Evolutionary conservation across 2,113 vertebrate species (phyloP).

Genomic region (Emydura subglobosa): DNA sequence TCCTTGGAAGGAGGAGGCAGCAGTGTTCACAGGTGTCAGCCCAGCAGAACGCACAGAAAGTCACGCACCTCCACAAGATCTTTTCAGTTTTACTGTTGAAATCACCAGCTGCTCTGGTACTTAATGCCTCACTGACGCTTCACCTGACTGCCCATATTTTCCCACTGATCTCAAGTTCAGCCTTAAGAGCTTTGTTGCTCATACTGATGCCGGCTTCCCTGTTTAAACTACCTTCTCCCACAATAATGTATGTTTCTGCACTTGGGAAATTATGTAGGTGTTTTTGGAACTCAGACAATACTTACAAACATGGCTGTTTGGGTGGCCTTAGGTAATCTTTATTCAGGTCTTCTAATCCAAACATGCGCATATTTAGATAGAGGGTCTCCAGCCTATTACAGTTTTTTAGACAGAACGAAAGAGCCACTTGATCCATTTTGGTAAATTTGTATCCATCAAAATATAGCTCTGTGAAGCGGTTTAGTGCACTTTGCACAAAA

Average conservation of each 20-base stretch:
- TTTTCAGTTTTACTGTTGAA: no score
- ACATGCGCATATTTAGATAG: background rate
- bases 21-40: no score
- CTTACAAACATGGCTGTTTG: background rate
- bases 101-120: no score
- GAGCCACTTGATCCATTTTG: slow-evolving; percentile 42
- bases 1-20: no score
- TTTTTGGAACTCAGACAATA: background rate
- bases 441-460: background rate
- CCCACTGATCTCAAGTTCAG: background rate
- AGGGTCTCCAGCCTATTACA: slow-evolving; percentile 1
- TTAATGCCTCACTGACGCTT: no score
- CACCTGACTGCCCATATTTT: no score
- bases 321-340: background rate
- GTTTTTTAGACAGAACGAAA: slow-evolving; percentile 61
- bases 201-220: background rate
- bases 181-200: background rate
- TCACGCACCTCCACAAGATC: no score
- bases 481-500: slow-evolving; percentile 40
- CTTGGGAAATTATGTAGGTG: background rate
- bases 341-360: background rate
- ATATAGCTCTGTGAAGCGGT: slow-evolving; percentile 28
- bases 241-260: background rate
- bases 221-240: background rate
- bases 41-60: no score